phyloP scores from a whole-genome alignment of 2,888 invertebrate species.

The Seira ritae region DNA sequence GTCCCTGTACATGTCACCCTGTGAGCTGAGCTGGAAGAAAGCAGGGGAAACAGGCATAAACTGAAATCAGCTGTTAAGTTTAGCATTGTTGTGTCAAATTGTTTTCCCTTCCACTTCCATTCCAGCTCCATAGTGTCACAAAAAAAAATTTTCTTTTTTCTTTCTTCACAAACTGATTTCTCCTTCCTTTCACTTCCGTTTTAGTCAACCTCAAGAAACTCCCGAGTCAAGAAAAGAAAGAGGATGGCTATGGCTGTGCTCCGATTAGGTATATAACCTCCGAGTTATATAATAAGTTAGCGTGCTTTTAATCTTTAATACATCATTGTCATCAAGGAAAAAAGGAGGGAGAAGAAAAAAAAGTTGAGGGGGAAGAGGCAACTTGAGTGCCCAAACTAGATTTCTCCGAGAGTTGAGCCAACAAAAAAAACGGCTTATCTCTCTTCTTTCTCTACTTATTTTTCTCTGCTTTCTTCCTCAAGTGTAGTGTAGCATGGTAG shows the following conservation, averaged over 20 bases:
- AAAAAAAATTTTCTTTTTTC: too few relatives aligned
- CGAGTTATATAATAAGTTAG: slow-evolving; percentile 55
- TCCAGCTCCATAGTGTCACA: too few relatives aligned
- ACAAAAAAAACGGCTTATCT: slow-evolving; percentile 23
- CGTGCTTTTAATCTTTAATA: slow-evolving; percentile 61
- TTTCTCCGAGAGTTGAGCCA: slow-evolving; percentile 23
- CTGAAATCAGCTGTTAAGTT: slow-evolving; percentile 10
- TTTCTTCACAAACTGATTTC: slow-evolving; percentile 7
- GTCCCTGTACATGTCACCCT: background rate
- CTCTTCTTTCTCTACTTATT: slow-evolving; percentile 16
- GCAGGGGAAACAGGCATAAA: background rate
- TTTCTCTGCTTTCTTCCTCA: background rate
- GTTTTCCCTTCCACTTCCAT: background rate
- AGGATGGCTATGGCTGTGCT: too few relatives aligned
- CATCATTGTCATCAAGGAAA: slow-evolving; percentile 53
- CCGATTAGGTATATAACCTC: slow-evolving; percentile 30
- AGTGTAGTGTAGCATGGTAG: too few relatives aligned
- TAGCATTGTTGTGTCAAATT: slow-evolving; percentile 16
- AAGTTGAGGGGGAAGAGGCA: slow-evolving; percentile 1
- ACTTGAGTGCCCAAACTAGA: slow-evolving; percentile 26
- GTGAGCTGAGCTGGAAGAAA: background rate
- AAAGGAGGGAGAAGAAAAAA: slow-evolving; percentile 26
- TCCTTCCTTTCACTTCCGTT: background rate
- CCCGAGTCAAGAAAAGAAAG: background rate
- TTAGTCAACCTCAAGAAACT: slow-evolving; percentile 4